A percentile compares a stretch with the other conserved stretches of the same genome.
These are phyloP conservation scores for Thermophis baileyi DNA, from an alignment of 2,113 vertebrate species.

Conservation along the genomic window DNA sequence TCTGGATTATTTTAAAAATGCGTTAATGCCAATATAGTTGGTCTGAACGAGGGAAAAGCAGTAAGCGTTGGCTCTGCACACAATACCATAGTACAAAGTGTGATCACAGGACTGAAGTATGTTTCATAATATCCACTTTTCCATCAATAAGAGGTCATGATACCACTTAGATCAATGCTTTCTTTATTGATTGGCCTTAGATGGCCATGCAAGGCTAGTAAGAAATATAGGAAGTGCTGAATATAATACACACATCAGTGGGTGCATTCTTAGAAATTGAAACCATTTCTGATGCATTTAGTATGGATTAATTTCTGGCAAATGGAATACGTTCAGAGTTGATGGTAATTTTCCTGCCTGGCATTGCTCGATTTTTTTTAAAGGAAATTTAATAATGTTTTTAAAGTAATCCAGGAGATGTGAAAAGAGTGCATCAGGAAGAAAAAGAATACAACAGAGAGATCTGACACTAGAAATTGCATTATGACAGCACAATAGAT, in stretches of 20 bases:
- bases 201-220: not conserved
- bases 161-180: constrained; percentile 33
- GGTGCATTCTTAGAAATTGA: constrained; percentile 49
- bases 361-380: not conserved
- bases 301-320: constrained; percentile 26
- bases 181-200: constrained; percentile 29
- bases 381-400: constrained; percentile 22
- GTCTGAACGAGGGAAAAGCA: not conserved
- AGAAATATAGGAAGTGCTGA: constrained; percentile 28
- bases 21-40: not conserved
- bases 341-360: not conserved
- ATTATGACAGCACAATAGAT: not conserved
- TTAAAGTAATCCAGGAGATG: constrained; percentile 19
- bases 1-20: not conserved
- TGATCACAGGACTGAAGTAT: not conserved
- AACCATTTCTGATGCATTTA: constrained; percentile 14
- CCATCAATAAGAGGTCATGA: constrained; percentile 3
- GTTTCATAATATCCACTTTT: not conserved
- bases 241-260: not conserved
- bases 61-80: not conserved
- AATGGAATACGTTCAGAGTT: not conserved
- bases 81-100: not conserved
- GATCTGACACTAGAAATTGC: not conserved
- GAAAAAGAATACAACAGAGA: not conserved
- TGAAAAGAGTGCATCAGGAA: not conserved